Base-by-base conservation (phyloP, 1,140 invertebrate genomes). In the Chrysopa pallens region DNA sequence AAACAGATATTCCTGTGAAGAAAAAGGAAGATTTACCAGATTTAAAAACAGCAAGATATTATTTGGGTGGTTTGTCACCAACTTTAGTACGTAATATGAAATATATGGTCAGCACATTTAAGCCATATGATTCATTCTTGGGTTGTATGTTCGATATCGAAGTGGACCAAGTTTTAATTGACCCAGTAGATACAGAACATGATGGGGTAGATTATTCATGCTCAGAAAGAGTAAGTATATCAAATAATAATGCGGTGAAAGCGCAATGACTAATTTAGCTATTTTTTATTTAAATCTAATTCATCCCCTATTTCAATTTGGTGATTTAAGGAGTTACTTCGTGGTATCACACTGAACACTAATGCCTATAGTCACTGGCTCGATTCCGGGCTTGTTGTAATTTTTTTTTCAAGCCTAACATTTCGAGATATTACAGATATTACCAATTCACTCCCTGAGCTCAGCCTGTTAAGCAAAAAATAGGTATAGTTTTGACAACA, bases 121-220 rank as follows among this genome's bases (percentile, higher is more conserved):
- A 63, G 0, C 54, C 67, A 1, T 66, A 67, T 28, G 60, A 69
- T 43, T 72, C 80, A 1, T 80, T 86, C 56, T 62, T 86, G 13
- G 88, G 88, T 6, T 91, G 86, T 53, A 74, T 93, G 64, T 76
- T 78, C 9, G 78, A 82, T 41, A 66, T 91, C 2, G 69, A 80
- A 38, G 73, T 90, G 0, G 76, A 82, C 48, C 69, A 79, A 3
- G 70, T 57, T 0, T 66, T 27, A 15, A 6, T 23, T 35, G 73
- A 80, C 56, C 70, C 77, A 2, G 63, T 78, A 50, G 65, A 66
- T 40, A 66, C 78, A 33, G 66, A 75, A 9, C 76, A 74, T 52
- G 79, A 80, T 53, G 86, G 84, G 0, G 71, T 92, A 0, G 81
- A 88, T 52, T 63, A 74, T 0, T 73, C 76, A 7, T 92, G 88